Evolutionary conservation across 2,113 vertebrate species (phyloP).

Genomic region (Pollachius pollachius): DNA sequence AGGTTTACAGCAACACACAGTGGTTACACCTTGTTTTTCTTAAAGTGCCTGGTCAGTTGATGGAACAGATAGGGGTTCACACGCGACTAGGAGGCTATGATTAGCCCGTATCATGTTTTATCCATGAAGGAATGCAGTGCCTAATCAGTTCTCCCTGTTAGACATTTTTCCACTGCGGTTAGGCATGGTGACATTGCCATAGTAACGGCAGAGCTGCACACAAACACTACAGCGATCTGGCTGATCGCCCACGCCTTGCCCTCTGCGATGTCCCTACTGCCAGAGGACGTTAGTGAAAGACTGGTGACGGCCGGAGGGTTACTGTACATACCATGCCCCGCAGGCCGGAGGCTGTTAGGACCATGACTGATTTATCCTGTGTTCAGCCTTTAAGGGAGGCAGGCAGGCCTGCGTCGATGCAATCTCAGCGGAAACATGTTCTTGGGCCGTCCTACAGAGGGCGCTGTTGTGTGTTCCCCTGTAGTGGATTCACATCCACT

Average conservation of each 20-base stretch:
- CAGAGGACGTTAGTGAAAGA: slow-evolving; percentile 40
- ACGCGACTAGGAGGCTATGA: background rate
- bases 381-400: slow-evolving; percentile 9
- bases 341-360: slow-evolving; percentile 1
- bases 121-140: slow-evolving; percentile 42
- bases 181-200: slow-evolving; percentile 53
- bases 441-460: no score
- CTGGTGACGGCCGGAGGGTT: slow-evolving; percentile 13
- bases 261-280: slow-evolving; percentile 40
- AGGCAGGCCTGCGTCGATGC: no score
- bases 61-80: slow-evolving; percentile 2
- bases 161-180: slow-evolving; percentile 51
- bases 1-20: no score
- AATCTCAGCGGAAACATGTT: no score
- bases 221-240: slow-evolving; percentile 46
- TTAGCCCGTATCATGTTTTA: slow-evolving; percentile 42
- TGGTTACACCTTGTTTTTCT: background rate
- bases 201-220: slow-evolving; percentile 49
- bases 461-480: no score
- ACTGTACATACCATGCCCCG: background rate
- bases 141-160: slow-evolving; percentile 50
- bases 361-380: background rate
- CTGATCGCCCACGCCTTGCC: slow-evolving; percentile 50
- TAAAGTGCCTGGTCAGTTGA: slow-evolving; percentile 11
- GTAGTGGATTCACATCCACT: no score